Evolutionary conservation across 2,113 vertebrate species (phyloP).

Genomic region (Ascaphus truei): DNA sequence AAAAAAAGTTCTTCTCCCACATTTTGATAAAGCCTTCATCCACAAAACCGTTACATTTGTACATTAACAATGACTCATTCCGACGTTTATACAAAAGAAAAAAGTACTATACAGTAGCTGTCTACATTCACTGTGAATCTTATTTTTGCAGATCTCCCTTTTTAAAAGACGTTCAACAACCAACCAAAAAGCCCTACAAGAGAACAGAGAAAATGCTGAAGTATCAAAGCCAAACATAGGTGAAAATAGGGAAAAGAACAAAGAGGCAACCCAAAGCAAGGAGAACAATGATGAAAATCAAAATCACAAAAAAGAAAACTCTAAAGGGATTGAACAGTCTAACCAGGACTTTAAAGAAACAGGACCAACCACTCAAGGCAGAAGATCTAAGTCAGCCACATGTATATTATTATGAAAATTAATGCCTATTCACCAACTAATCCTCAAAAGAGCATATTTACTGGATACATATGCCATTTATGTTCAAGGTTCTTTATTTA

Average conservation of each 20-base stretch:
- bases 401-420: slow-evolving; percentile 50
- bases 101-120: no score
- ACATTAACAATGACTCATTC: no score
- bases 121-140: no score
- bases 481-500: no score
- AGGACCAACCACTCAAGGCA: slow-evolving; percentile 29
- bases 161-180: slow-evolving; percentile 53
- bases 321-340: slow-evolving; percentile 37
- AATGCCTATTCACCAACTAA: background rate
- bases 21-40: no score
- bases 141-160: slow-evolving; percentile 59
- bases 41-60: no score
- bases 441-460: background rate
- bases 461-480: background rate
- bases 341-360: background rate
- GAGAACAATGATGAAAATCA: slow-evolving; percentile 53
- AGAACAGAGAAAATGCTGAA: slow-evolving; percentile 39
- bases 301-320: slow-evolving; percentile 45
- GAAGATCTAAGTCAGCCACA: slow-evolving; percentile 54
- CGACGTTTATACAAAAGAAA: no score
- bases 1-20: no score
- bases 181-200: slow-evolving; percentile 49
- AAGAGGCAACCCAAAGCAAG: slow-evolving; percentile 40
- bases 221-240: slow-evolving; percentile 37
- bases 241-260: slow-evolving; percentile 47